These are phyloP conservation scores for Mola mola DNA, from an alignment of 2,113 vertebrate genomes.

Conservation along the genomic window DNA sequence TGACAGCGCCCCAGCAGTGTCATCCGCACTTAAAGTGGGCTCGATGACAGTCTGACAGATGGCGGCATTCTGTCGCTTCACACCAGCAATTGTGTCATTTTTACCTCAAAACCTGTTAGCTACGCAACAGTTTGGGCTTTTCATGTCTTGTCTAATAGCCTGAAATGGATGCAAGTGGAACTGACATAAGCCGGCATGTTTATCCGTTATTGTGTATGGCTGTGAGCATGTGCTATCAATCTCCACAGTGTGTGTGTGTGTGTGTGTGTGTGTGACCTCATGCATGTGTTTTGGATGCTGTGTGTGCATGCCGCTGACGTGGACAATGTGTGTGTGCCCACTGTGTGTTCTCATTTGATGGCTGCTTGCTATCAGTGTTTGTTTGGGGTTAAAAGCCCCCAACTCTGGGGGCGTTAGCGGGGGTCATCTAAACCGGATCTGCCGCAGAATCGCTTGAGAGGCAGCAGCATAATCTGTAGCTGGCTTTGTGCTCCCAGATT, in stretches of 20 bases:
- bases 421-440: conserved; percentile 79
- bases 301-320: conserved; percentile 41
- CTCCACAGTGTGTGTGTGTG: conserved; percentile 21
- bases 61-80: conserved; percentile 25
- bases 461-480: conserved; percentile 76
- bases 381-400: conserved; percentile 73
- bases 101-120: conserved; percentile 61
- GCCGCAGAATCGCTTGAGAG: conserved; percentile 73
- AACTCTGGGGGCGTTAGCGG: conserved; percentile 70
- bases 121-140: conserved; percentile 51
- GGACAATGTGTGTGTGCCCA: conserved; percentile 26
- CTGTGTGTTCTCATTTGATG: conserved; percentile 62
- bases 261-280: conserved; percentile 1
- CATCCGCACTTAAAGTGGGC: conserved; percentile 23
- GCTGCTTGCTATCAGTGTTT: conserved; percentile 63
- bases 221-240: conserved; percentile 31
- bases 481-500: conserved; percentile 80
- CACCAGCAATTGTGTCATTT: conserved; percentile 48
- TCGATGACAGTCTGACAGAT: conserved; percentile 30
- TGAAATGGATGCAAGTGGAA: conserved; percentile 62
- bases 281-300: conserved; percentile 38
- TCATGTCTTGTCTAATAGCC: conserved; percentile 48
- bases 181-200: conserved; percentile 58
- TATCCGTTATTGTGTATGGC: conserved; percentile 48
- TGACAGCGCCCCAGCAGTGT: conserved; percentile 7